phyloP scores from a whole-genome alignment of 2,888 invertebrate genomes.

The Coelopa pilipes region DNA sequence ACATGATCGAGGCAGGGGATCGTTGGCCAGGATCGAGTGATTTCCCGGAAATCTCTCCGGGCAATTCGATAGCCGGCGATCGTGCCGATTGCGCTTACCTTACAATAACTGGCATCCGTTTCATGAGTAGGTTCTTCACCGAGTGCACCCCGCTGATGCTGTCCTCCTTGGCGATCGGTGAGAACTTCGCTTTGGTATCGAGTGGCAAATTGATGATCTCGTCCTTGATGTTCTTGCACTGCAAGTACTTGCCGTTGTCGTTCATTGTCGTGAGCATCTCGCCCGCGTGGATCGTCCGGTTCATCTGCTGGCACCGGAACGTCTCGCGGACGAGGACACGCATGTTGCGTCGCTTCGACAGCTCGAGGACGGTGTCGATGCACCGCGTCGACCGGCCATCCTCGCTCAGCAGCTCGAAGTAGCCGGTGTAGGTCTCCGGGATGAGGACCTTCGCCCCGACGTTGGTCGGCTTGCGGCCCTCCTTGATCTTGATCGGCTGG shows the following conservation, averaged over 20 bases:
- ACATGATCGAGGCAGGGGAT: too few species aligned
- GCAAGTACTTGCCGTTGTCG: conserved; percentile 82
- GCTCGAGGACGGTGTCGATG: conserved; percentile 87
- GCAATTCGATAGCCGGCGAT: too few species aligned
- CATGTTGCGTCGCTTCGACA: conserved; percentile 76
- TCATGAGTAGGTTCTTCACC: conserved; percentile 86
- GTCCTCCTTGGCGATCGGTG: conserved; percentile 90
- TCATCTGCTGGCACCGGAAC: conserved; percentile 66
- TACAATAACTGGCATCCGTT: conserved; percentile 91
- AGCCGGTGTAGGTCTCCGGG: conserved; percentile 90
- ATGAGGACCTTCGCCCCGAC: conserved; percentile 85
- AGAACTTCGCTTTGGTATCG: conserved; percentile 91
- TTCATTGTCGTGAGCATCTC: conserved; percentile 84
- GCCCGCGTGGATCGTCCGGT: conserved; percentile 79
- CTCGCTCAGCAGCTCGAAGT: conserved; percentile 93
- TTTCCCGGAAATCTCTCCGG: too few species aligned
- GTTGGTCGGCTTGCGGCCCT: conserved; percentile 83
- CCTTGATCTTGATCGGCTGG: conserved; percentile 90
- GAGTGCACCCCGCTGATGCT: conserved; percentile 96
- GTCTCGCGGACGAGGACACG: conserved; percentile 67
- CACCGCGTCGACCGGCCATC: conserved; percentile 91
- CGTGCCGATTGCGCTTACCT: conserved; percentile 66
- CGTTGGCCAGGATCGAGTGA: too few species aligned
- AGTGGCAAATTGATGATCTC: conserved; percentile 84
- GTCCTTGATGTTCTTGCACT: conserved; percentile 87